Evolutionary conservation across 2,797 vertebrate genomes (phyloP).

Genomic region (Clarias platycephalus): DNA sequence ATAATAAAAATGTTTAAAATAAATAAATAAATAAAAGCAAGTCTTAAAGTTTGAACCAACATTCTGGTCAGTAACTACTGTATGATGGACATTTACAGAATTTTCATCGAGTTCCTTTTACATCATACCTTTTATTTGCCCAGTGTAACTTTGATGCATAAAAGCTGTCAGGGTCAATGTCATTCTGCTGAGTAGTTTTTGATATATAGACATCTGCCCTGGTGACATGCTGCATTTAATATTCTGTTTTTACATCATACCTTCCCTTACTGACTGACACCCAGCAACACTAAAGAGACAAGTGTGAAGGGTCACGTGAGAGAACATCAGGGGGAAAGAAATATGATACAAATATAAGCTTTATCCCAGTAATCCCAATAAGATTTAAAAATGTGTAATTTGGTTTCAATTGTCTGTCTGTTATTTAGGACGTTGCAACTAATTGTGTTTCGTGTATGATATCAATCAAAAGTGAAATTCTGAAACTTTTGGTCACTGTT

Average conservation of each 20-base stretch:
- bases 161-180: constrained; percentile 51
- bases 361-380: background rate
- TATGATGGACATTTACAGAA: constrained; percentile 24
- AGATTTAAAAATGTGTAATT: background rate
- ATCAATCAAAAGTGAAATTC: constrained; percentile 39
- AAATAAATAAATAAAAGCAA: background rate
- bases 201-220: constrained; percentile 50
- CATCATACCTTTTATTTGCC: constrained; percentile 38
- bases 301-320: constrained; percentile 25
- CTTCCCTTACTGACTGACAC: constrained; percentile 8
- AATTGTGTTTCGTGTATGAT: constrained; percentile 16
- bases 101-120: constrained; percentile 28
- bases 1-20: too few relatives aligned
- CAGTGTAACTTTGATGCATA: constrained; percentile 44
- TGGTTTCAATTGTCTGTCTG: background rate
- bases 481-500: constrained; percentile 45
- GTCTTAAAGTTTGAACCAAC: background rate
- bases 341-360: background rate
- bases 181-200: constrained; percentile 48
- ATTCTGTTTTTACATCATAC: constrained; percentile 51
- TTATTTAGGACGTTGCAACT: background rate
- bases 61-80: constrained; percentile 6
- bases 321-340: background rate
- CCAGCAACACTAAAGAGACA: constrained; percentile 7
- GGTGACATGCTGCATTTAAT: constrained; percentile 50